Evolutionary conservation across 2,888 invertebrate species (phyloP), one percentile per base, ranked within the genome.

Genomic region (Pantelozetes paolii): DNA sequence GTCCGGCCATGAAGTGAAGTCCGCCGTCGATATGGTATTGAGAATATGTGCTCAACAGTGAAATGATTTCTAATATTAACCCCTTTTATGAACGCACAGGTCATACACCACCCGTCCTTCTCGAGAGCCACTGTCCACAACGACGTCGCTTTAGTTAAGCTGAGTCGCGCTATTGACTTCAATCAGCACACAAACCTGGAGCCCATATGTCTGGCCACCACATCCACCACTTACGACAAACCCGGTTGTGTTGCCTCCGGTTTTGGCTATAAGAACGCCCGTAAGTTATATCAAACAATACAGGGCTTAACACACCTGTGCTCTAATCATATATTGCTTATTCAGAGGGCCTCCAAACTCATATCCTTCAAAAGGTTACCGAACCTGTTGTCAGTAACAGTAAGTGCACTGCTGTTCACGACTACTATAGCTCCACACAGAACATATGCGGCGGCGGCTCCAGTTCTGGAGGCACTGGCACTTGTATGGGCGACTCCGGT

Each of bases 101-200:
- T 36, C 36, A 36, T 36, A 8, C 36, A 36, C 11, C 36, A 36
- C 36, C 36, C n/a, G n/a, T n/a, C n/a, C n/a, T n/a, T n/a, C n/a
- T n/a, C n/a, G n/a, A n/a, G n/a, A n/a, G n/a, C n/a, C n/a, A n/a
- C n/a, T n/a, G n/a, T 36, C 5, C 36, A 50, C 50, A 50, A 82
- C 76, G 83, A 83, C 78, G 81, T 83, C 54, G 83, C 82, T 20
- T 79, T 83, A 26, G 77, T 83, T 8, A 50, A 71, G 18, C 48
- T 71, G 2, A 57, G 20, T 9, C 11, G 5, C 11, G 57, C 11
- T 9, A 20, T 71, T 9, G 54, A 50, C 8, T 71, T 71, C n/a
- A 23, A 50, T 5, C 5, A 36, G 9, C 36, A 36, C 36, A 36
- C 36, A 36, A 36, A 36, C 9, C 9, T 36, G 36, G 36, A 9